Base-by-base conservation (phyloP, 2,888 invertebrate species). In the Mayetiola destructor region DNA sequence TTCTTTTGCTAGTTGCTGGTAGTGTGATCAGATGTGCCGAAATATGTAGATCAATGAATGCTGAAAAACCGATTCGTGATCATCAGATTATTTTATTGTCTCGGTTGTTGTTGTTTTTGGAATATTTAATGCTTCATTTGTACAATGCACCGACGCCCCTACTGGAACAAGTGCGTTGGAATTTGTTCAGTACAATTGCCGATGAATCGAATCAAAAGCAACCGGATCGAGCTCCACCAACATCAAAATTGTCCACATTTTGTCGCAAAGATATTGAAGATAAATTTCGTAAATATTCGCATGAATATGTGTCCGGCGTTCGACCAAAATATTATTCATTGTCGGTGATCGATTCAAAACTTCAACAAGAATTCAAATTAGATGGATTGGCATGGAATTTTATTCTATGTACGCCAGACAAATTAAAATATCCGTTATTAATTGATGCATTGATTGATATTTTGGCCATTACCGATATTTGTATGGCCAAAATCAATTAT, bases 321-420 rank as follows among this genome's bases (percentile, higher is more conserved):
- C 82, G 88, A 60, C 94, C 95, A 0, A 82, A 88, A 64, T 95
- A 95, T 73, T 96, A 95, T 70, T 87, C 90, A 21, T 75, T 96
- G 27, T 87, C 91, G 12, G 82, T 82, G 57, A 75, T 86, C 6
- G 92, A 92, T 59, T 58, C 62, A 9, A 64, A 65, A 27, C 60
- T 65, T 62, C 77, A 84, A 72, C 92, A 93, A 65, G 85, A 88
- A 48, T 94, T 94, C 0, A 94, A 94, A 70, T 77, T 95, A 58
- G 95, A 96, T 73, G 89, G 89, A 3, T 70, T 90, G 57, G 94
- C 94, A 2, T 90, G 91, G 73, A 95, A 93, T 75, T 95, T 95
- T 68, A 85, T 95, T 59, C 76, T 95, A 60, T 92, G 92, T 56
- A 92, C 91, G 1, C 86, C 90, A 0, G 94, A 95, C 68, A 89